Evolutionary conservation across 2,888 invertebrate species (phyloP).

Genomic region (Tenthredo mesomela): DNA sequence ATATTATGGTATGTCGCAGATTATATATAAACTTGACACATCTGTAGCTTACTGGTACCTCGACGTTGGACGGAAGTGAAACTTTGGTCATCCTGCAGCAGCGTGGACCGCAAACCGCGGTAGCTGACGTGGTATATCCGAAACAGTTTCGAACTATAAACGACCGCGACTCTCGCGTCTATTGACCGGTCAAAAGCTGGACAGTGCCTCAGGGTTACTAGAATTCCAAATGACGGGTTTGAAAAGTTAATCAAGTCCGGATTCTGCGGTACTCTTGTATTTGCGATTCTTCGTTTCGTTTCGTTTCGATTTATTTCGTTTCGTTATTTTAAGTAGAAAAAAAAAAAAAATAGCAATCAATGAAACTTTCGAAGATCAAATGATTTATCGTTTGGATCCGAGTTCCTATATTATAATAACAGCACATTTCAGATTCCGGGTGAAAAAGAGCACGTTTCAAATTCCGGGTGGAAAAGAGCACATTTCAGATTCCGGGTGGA

Average conservation of each 20-base stretch:
- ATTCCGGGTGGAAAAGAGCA: too few relatives aligned
- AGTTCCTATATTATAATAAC: too few relatives aligned
- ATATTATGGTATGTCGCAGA: not conserved
- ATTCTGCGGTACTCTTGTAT: not conserved
- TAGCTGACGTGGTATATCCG: constrained; percentile 57
- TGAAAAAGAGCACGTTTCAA: too few relatives aligned
- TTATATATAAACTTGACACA: constrained; percentile 20
- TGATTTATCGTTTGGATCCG: not conserved
- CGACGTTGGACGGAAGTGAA: constrained; percentile 34
- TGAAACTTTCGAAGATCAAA: not conserved
- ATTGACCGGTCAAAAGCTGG: constrained; percentile 45
- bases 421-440: too few relatives aligned
- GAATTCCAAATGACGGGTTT: not conserved
- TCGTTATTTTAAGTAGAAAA: not conserved
- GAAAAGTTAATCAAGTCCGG: constrained; percentile 19
- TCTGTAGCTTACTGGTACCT: constrained; percentile 11
- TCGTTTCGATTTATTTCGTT: not conserved
- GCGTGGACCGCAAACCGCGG: constrained; percentile 54
- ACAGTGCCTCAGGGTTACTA: not conserved
- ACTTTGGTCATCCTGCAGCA: constrained; percentile 43
- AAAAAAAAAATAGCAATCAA: not conserved
- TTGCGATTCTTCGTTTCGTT: not conserved
- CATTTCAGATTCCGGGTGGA: too few relatives aligned
- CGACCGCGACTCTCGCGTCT: constrained; percentile 54
- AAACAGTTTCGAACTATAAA: constrained; percentile 61